Evolutionary conservation across 1,140 invertebrate species (phyloP), one percentile per base, ranked within the genome.

Genomic region (Panagrolaimus sp.): DNA sequence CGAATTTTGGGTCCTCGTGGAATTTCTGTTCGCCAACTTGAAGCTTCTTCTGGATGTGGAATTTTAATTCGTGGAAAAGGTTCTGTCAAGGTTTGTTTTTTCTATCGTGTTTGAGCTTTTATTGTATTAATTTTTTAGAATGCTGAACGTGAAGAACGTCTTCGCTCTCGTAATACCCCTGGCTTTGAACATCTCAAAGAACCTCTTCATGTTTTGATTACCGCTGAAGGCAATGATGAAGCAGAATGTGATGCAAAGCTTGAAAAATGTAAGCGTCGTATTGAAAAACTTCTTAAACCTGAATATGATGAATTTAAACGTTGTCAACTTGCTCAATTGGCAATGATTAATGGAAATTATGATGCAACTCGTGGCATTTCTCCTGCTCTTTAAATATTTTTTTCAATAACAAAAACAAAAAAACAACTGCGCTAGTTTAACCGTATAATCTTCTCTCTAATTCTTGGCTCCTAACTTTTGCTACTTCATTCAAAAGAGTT

Each of bases 121-220:
- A 45, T 48, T 86, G 45, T 14, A 68, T 15, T 3, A n/a, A 7
- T 28, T 15, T 44, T 63, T 46, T n/a, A 63, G 63, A 38, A 38
- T 21, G 67, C 44, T 9, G 28, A 63, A 73, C 63, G 43, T 24
- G 32, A 70, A 21, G 43, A 73, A 65, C 63, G 72, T 32, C 44
- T 46, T 46, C 21, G 71, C 17, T 67, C 45, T 46, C 89, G 94
- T 83, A 96, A 95, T 69, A 98, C 98, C 86, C 93, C 94, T 64
- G 98, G 98, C 86, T 98, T 96, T 95, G 96, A 98, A 85, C 96
- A 98, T 85, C 87, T 99, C 82, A 94, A 94, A 81, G 96, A 99
- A 85, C 94, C 98, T 79, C 87, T 99, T 55, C 96, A 99, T 85
- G 96, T 99, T 63, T 86, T 99, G 70, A 90, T 99, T 78, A 71